Evolutionary conservation across 2,113 vertebrate species (phyloP), one percentile per base, ranked within the genome.

Genomic region (Urocitellus parryii): DNA sequence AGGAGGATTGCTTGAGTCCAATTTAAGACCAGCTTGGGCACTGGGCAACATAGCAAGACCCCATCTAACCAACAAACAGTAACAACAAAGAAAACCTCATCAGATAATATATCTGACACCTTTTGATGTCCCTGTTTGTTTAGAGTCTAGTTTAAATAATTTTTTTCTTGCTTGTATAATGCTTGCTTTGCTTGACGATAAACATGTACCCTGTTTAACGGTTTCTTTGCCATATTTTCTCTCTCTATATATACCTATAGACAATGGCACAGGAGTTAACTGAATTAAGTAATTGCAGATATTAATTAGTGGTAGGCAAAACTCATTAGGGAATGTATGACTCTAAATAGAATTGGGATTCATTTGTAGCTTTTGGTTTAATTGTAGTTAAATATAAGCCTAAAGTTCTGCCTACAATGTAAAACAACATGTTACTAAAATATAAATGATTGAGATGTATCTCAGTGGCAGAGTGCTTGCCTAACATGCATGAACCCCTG

Each of bases 351-450:
- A 76, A 80, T 5, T 82, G 53, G 34, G 12, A 17, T 56, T 87
- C 12, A 58, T 67, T 70, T 84, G 11, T 83, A 76, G 39, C 18
- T 84, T 82, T 76, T 82, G 24, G 42, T 73, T 83, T 95, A 68
- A 61, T 48, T 91, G 20, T 91, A 94, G 68, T 94, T 96, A 86
- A 94, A 84, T 90, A 63, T 42, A 45, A 61, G 82, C n/a, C 12
- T 67, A 80, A 96, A 24, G 22, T 74, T 76, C 39, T 94, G 32
- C 5, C 77, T 84, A 58, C 78, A 94, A 27, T 86, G 20, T 73
- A 78, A 88, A 61, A 81, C n/a, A 58, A 81, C 29, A 8, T 65
- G 34, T 39, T 48, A 61, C 37, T 81, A 74, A 53, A 88, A 74
- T 53, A 9, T 58, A 76, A 86, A 88, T 56, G 76, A 76, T 13